These are phyloP conservation scores for Euzetes globulus DNA, from an alignment of 2,888 invertebrate genomes.

Conservation along the genomic window DNA sequence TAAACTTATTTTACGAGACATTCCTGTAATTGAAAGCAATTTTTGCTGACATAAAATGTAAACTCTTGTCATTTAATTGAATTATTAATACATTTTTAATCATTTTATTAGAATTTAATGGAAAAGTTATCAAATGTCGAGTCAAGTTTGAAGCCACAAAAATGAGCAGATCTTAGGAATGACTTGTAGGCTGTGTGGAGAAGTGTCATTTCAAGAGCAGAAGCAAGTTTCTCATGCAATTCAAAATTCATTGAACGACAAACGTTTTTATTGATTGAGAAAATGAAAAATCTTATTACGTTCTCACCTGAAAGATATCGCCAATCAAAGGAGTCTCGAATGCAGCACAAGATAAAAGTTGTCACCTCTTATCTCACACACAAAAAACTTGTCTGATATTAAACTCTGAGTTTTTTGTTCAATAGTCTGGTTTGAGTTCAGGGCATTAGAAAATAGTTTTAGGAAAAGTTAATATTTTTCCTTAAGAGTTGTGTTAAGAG, in stretches of 20 bases:
- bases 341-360: constrained; percentile 2
- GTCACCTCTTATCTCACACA: constrained; percentile 15
- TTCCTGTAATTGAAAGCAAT: not conserved
- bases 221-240: not conserved
- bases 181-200: not conserved
- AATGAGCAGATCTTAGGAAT: not conserved
- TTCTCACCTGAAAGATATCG: constrained; percentile 3
- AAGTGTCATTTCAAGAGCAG: constrained; percentile 6
- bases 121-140: too few species aligned
- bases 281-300: not conserved
- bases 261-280: not conserved
- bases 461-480: too few species aligned
- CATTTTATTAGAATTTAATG: too few species aligned
- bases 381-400: not conserved
- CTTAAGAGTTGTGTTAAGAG: too few species aligned
- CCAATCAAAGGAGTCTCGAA: not conserved
- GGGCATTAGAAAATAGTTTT: not conserved
- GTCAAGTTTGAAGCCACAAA: not conserved
- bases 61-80: too few species aligned
- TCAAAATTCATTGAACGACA: not conserved
- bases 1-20: too few species aligned
- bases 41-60: not conserved
- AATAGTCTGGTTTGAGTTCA: not conserved
- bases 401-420: not conserved
- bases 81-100: too few species aligned